Conservation (phyloP, 2,888 invertebrate genomes). For the Erebia aethiops region DNA sequence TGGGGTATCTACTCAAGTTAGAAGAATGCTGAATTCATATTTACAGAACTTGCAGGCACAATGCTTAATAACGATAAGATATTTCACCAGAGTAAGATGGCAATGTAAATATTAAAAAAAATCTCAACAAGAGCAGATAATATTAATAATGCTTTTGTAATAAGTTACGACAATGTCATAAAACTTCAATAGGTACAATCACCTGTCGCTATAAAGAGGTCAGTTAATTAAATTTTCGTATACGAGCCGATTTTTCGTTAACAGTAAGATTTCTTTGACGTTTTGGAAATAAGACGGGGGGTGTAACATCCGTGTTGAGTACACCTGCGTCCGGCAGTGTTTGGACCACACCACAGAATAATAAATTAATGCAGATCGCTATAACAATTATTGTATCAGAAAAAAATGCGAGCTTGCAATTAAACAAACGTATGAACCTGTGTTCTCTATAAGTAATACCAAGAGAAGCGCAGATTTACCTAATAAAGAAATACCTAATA, state of each 20-base stretch:
- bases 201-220: constrained; percentile 24
- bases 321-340: constrained; percentile 78
- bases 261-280: constrained; percentile 41
- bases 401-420: constrained; percentile 34
- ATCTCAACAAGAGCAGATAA: no score
- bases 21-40: no score
- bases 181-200: constrained; percentile 6
- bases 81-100: no score
- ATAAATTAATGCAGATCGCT: constrained; percentile 55
- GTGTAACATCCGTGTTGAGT: constrained; percentile 61
- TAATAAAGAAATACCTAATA: no score
- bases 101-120: no score
- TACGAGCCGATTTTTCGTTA: constrained; percentile 39
- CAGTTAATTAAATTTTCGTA: constrained; percentile 41
- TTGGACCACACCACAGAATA: constrained; percentile 60
- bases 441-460: background rate
- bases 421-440: constrained; percentile 19
- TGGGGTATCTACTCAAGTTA: no score
- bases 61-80: no score
- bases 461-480: constrained; percentile 10
- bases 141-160: background rate
- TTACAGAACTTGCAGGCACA: no score
- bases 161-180: background rate
- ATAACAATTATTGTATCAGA: constrained; percentile 42
- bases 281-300: constrained; percentile 59